Evolutionary conservation across 2,113 vertebrate genomes (phyloP).

Genomic region (Eira barbara): DNA sequence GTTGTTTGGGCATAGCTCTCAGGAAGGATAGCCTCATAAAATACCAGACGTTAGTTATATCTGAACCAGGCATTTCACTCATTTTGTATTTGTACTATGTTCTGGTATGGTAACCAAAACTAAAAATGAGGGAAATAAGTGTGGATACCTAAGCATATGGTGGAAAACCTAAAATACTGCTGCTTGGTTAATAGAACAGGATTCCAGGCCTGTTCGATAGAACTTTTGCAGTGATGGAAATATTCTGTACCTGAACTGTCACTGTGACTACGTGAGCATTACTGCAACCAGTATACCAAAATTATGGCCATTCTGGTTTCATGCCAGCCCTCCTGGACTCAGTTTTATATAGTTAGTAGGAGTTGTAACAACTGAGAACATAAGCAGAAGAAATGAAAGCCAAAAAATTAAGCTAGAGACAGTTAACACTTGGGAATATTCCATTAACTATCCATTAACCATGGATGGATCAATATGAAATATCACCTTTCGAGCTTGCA

Average conservation of each 20-base stretch:
- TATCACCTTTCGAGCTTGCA: not conserved
- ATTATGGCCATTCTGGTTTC: not conserved
- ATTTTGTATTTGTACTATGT: not conserved
- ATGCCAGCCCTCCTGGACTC: not conserved
- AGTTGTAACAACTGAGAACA: not conserved
- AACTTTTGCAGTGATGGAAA: not conserved
- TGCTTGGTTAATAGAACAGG: not conserved
- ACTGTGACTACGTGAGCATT: not conserved
- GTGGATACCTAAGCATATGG: not conserved
- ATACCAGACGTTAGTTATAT: not conserved
- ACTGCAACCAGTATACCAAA: not conserved
- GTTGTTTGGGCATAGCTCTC: not conserved
- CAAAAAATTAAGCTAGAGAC: not conserved
- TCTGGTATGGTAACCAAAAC: not conserved
- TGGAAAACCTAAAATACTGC: not conserved
- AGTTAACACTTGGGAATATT: not conserved
- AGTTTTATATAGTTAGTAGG: not conserved
- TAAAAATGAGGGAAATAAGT: not conserved
- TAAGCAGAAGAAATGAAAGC: not conserved
- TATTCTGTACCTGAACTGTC: not conserved
- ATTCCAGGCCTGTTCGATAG: not conserved
- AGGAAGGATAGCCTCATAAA: not conserved
- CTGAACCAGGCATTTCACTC: not conserved
- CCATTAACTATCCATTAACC: no score
- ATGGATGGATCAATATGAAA: not conserved